Conservation (phyloP, 2,797 vertebrate species). For the Brachymystax lenok region DNA sequence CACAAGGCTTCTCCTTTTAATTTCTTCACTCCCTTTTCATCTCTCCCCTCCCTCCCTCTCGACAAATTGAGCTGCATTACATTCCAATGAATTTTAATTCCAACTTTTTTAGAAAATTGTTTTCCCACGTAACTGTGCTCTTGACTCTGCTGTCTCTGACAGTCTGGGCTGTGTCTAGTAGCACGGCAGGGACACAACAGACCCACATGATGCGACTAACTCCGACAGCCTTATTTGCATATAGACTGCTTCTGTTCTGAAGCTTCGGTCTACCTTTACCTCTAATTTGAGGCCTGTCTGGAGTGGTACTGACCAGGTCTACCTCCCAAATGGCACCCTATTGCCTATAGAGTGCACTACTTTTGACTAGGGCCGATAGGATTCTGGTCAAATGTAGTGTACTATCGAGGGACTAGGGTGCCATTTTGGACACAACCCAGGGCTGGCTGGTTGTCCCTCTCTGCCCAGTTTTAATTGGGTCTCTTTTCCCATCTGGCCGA, state of each 20-base stretch:
- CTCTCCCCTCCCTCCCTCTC: constrained; percentile 24
- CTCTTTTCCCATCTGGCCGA: constrained; percentile 26
- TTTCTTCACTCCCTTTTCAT: constrained; percentile 16
- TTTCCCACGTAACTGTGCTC: constrained; percentile 35
- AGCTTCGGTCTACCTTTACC: neutral
- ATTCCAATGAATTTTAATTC: constrained; percentile 55
- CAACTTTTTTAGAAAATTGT: constrained; percentile 31
- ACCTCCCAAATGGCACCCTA: neutral
- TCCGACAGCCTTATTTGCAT: constrained; percentile 35
- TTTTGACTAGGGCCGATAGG: neutral
- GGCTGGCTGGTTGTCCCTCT: neutral
- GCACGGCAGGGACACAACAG: neutral
- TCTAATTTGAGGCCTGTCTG: constrained; percentile 48
- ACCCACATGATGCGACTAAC: neutral
- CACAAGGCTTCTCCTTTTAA: constrained; percentile 16
- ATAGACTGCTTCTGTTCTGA: constrained; percentile 35
- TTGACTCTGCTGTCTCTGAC: constrained; percentile 28
- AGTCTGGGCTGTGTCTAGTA: constrained; percentile 12
- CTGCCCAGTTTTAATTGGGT: constrained; percentile 56
- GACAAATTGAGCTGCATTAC: constrained; percentile 39
- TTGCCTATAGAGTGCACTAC: neutral
- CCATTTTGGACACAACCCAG: too few relatives aligned
- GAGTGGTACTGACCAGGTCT: constrained; percentile 33
- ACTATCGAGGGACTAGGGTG: too few relatives aligned
- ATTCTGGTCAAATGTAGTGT: too few relatives aligned